These are phyloP conservation scores for Ommatoiulus sabulosus DNA, from an alignment of 2,888 invertebrate species.

Conservation along the genomic window DNA sequence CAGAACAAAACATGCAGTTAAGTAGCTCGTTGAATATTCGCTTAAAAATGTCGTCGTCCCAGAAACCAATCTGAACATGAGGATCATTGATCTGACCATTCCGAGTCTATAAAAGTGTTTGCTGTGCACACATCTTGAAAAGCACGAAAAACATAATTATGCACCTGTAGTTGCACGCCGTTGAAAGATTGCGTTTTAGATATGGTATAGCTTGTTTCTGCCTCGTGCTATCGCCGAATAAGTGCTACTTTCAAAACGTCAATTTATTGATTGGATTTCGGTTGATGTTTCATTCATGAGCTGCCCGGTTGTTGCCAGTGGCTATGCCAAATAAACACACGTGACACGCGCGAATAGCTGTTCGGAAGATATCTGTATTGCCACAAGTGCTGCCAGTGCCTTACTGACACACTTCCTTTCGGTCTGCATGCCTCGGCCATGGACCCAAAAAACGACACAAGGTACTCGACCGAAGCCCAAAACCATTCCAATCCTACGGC, in stretches of 20 bases:
- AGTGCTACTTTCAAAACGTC: background rate
- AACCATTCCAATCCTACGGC: background rate
- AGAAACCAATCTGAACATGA: no score
- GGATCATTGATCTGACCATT: no score
- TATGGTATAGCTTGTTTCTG: background rate
- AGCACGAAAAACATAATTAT: slow-evolving; percentile 12
- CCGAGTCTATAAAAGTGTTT: no score
- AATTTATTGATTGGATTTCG: slow-evolving; percentile 39
- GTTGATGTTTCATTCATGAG: slow-evolving; percentile 46
- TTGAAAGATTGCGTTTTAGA: background rate
- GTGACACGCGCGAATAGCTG: background rate
- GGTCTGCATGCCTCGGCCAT: background rate
- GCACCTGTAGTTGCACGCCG: background rate
- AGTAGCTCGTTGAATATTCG: no score
- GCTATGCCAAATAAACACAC: slow-evolving; percentile 4
- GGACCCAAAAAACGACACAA: background rate
- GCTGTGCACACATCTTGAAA: background rate
- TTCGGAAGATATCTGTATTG: background rate
- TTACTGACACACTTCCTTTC: background rate
- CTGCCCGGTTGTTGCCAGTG: slow-evolving; percentile 29
- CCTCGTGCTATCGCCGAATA: background rate
- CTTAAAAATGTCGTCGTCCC: no score
- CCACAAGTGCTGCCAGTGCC: background rate
- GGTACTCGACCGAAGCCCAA: background rate
- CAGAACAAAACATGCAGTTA: no score